phyloP scores from a whole-genome alignment of 1,140 invertebrate genomes.

The Nebria ingens region DNA sequence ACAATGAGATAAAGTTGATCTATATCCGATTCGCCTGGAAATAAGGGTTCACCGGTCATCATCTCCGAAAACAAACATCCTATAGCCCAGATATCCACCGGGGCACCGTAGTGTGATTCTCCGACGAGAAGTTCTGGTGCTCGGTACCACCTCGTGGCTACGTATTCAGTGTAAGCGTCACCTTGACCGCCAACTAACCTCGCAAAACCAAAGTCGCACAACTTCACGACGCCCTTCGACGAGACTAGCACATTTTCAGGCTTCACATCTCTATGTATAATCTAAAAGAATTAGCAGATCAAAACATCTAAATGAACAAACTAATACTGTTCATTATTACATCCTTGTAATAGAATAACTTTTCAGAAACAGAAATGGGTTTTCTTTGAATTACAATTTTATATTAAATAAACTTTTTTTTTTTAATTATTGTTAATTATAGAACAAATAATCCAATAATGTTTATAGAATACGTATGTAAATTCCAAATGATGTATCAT shows the following conservation, averaged over 20 bases:
- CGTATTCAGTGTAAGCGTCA: slow-evolving; percentile 70
- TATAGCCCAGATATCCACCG: slow-evolving; percentile 84
- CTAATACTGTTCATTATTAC: too few species aligned
- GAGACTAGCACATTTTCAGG: slow-evolving; percentile 86
- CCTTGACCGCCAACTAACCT: slow-evolving; percentile 51
- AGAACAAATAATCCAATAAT: too few species aligned
- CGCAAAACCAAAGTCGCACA: slow-evolving; percentile 85
- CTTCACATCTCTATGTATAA: slow-evolving; percentile 85
- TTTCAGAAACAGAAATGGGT: too few species aligned
- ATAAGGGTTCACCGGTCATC: slow-evolving; percentile 71
- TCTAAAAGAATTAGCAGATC: too few species aligned
- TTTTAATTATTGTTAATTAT: too few species aligned
- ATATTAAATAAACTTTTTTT: too few species aligned
- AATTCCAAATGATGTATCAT: too few species aligned
- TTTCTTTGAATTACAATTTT: too few species aligned
- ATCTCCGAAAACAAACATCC: slow-evolving; percentile 84
- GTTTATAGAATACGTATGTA: too few species aligned
- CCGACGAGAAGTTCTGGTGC: slow-evolving; percentile 76
- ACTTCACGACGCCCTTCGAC: slow-evolving; percentile 67
- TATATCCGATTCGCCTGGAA: slow-evolving; percentile 84
- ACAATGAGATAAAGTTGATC: slow-evolving; percentile 82
- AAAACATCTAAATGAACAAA: too few species aligned
- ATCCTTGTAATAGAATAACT: too few species aligned
- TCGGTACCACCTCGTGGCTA: slow-evolving; percentile 77
- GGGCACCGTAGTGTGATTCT: slow-evolving; percentile 54